These are phyloP conservation scores for Nibea coibor DNA, from an alignment of 2,113 vertebrate genomes.

Conservation along the genomic window DNA sequence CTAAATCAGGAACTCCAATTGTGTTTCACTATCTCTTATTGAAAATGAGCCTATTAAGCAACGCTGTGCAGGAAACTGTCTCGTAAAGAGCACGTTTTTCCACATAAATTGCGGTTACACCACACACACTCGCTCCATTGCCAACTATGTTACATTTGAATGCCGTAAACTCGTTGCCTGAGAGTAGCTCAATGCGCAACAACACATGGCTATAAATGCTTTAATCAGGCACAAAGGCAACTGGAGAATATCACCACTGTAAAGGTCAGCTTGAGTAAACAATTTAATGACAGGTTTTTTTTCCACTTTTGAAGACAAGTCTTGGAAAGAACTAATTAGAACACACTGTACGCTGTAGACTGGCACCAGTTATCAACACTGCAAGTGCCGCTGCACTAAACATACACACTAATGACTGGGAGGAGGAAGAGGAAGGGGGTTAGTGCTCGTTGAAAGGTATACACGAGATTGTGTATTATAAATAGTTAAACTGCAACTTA, in stretches of 20 bases:
- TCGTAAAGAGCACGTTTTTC: constrained; percentile 74
- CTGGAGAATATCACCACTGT: constrained; percentile 42
- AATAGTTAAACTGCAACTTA: neutral
- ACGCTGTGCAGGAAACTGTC: constrained; percentile 59
- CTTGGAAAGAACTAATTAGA: constrained; percentile 52
- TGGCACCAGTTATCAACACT: constrained; percentile 35
- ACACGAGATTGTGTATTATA: neutral
- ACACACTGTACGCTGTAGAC: constrained; percentile 8
- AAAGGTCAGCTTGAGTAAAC: constrained; percentile 73
- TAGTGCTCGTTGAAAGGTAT: neutral
- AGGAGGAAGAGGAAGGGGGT: neutral
- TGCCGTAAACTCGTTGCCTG: constrained; percentile 49
- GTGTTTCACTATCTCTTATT: constrained; percentile 66
- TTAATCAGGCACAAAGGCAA: constrained; percentile 63
- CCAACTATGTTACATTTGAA: constrained; percentile 50
- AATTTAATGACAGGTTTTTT: constrained; percentile 57
- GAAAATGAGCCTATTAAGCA: constrained; percentile 77
- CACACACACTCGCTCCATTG: constrained; percentile 48
- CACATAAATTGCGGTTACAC: constrained; percentile 74
- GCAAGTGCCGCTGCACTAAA: constrained; percentile 22
- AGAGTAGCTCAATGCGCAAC: constrained; percentile 24
- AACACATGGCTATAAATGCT: constrained; percentile 57
- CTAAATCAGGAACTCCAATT: constrained; percentile 67
- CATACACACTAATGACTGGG: constrained; percentile 26
- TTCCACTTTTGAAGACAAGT: constrained; percentile 35